A percentile compares a stretch with the other conserved stretches of the same genome.
Evolutionary conservation across 2,113 vertebrate genomes (phyloP).

Genomic region (Bos javanicus): DNA sequence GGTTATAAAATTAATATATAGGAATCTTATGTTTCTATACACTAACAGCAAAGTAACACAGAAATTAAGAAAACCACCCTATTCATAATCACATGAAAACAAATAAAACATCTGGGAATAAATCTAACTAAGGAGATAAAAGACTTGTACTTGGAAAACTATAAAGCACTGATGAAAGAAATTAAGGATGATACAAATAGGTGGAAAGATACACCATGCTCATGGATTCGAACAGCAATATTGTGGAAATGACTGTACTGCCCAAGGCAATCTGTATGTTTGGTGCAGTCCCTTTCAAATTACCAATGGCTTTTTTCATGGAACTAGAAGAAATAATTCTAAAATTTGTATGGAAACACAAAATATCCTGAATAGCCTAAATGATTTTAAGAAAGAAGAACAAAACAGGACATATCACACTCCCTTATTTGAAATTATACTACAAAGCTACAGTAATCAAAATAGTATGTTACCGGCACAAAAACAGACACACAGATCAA

Average conservation of each 20-base stretch:
- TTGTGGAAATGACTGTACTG: not conserved
- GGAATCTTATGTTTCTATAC: not conserved
- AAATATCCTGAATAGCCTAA: not conserved
- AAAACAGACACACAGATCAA: not conserved
- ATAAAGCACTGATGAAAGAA: not conserved
- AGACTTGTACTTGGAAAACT: not conserved
- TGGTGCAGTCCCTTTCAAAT: not conserved
- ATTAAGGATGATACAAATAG: not conserved
- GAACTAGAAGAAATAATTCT: not conserved
- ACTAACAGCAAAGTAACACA: not conserved
- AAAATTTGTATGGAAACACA: not conserved
- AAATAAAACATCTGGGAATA: not conserved
- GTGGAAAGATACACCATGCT: not conserved
- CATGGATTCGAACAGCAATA: not conserved
- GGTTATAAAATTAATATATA: not conserved
- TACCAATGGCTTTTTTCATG: not conserved
- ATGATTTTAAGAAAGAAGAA: not conserved
- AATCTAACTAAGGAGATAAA: not conserved
- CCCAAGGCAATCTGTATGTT: not conserved
- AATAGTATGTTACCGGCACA: not conserved
- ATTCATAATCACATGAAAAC: not conserved
- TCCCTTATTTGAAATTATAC: not conserved
- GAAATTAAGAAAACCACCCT: not conserved
- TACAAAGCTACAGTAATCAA: not conserved
- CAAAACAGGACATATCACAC: not conserved